Base-by-base conservation (phyloP, 2,888 invertebrate genomes). In the Pinctada fucata region DNA sequence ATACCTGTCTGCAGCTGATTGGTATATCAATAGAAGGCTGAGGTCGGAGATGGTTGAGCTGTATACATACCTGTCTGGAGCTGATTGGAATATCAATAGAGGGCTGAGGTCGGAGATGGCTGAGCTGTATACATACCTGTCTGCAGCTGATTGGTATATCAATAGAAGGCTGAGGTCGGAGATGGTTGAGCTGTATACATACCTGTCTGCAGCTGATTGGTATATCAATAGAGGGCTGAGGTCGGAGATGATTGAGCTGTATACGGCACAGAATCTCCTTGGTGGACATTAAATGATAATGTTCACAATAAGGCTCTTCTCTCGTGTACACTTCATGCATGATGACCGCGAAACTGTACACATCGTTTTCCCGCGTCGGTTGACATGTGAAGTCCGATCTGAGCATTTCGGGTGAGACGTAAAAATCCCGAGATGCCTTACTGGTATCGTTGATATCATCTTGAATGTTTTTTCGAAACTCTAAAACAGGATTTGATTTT, bases 291-390 rank as follows among this genome's bases (percentile, higher is more conserved):
- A 71, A 51, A 66, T 86, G 84, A 10, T 85, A 81, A 3, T 85
- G 84, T 73, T 91, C 90, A 8, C 78, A 72, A 72, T 87, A 91
- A 0, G 89, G 91, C 49, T 89, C 87, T n/a, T 87, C 83, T 51
- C 87, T 73, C 0, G 89, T 88, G 76, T 89, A 91, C 31, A 91
- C 85, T 79, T 91, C 91, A 72, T 88, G 87, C 8, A 91, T 79
- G 8, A 91, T 86, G 48, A 91, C 91, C 2, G 84, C 85, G 70
- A 89, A 90, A 75, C 90, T 90, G 81, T 88, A 91, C 5, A 90
- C 86, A 78, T 91, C 91, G 1, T 80, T 72, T 1, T 83, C 79
- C 2, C 58, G 65, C 3, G 86, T 82, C 3, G 87, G 87, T 6
- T 70, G 67, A 16, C 80, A 72, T 16, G 76, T 76, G 58, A 85